These are phyloP conservation scores for Pavo muticus DNA, from an alignment of 2,113 vertebrate species.

Conservation along the genomic window DNA sequence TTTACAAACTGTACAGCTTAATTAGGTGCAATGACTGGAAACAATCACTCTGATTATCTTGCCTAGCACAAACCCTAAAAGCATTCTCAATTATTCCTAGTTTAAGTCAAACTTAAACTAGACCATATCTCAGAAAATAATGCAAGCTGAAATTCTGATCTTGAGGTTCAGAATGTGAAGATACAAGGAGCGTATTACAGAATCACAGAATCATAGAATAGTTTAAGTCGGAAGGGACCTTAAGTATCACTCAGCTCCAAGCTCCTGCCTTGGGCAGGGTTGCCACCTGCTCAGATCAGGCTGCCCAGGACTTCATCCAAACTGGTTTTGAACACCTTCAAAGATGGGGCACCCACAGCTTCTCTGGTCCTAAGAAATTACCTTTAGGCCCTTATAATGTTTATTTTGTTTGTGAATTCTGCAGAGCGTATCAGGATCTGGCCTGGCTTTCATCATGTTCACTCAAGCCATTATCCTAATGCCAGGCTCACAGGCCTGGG, in stretches of 20 bases:
- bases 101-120: not conserved
- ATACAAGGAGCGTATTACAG: not conserved
- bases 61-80: too few species aligned
- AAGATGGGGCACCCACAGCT: not conserved
- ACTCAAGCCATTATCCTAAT: conserved; percentile 88
- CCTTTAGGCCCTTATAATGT: not conserved
- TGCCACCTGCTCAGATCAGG: not conserved
- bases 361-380: not conserved
- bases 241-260: not conserved
- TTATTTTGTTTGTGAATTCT: not conserved
- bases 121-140: not conserved
- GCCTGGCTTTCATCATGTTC: conserved; percentile 91
- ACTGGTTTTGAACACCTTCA: not conserved
- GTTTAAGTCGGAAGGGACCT: not conserved
- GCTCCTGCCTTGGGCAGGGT: not conserved
- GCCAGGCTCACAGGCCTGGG: conserved; percentile 90
- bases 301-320: not conserved
- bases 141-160: not conserved
- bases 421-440: conserved; percentile 90
- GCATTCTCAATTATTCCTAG: not conserved
- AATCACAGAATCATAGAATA: not conserved
- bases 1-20: not conserved
- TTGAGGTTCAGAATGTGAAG: not conserved
- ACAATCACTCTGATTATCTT: not conserved
- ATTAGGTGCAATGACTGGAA: not conserved